Conservation (phyloP, 30 jellyfish, hydroid and myxozoan genomes). For the Sanderia malayensis region DNA sequence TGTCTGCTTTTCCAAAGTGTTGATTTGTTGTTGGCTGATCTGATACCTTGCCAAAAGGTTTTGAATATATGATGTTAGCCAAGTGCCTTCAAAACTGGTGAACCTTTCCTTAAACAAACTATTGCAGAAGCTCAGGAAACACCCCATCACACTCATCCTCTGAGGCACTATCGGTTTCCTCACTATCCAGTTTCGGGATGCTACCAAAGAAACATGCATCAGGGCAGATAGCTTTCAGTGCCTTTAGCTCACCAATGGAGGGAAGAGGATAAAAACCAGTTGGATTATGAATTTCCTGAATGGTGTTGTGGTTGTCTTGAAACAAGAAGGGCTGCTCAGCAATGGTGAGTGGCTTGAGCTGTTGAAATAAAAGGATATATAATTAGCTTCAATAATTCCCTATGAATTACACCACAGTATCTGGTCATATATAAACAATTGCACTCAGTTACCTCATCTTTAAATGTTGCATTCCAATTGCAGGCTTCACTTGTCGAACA, state of each 20-base stretch:
- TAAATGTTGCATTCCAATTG: constrained; percentile 33
- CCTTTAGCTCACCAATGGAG: background rate
- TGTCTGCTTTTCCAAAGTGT: background rate
- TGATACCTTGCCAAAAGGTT: background rate
- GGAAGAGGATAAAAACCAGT: background rate
- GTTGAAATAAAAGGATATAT: background rate
- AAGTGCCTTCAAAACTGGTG: background rate
- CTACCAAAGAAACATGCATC: background rate
- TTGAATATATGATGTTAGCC: background rate
- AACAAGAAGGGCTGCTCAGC: background rate
- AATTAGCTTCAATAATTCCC: too few species aligned
- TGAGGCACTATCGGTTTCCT: background rate
- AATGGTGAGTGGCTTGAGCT: background rate
- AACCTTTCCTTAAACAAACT: background rate
- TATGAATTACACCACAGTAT: too few species aligned
- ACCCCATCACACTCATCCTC: background rate
- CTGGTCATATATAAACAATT: too few species aligned
- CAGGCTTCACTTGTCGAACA: constrained; percentile 47
- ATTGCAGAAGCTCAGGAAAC: background rate
- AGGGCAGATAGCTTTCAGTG: background rate
- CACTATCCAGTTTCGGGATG: background rate
- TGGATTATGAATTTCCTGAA: background rate
- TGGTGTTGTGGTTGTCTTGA: background rate
- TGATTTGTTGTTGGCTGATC: background rate
- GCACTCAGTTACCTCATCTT: background rate